phyloP scores from a whole-genome alignment of 1,140 invertebrate genomes.

The Drosophila baimaii region DNA sequence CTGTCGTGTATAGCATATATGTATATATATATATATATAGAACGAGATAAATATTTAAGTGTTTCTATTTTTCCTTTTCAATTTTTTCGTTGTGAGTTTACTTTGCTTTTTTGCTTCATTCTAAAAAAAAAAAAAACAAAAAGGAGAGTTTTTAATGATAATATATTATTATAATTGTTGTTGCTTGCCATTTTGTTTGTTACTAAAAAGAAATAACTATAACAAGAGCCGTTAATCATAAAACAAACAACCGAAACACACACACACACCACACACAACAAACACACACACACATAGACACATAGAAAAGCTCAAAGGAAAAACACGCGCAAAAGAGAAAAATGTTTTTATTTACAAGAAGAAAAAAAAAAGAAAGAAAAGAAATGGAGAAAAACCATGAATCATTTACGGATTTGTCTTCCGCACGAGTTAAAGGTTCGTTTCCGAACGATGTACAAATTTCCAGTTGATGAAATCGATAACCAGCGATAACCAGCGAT shows the following conservation, averaged over 20 bases:
- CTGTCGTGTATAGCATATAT: slow-evolving; percentile 33
- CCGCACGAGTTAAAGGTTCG: slow-evolving; percentile 40
- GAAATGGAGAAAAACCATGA: not conserved
- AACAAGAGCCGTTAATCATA: slow-evolving; percentile 53
- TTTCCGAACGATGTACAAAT: slow-evolving; percentile 47
- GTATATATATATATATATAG: slow-evolving; percentile 8
- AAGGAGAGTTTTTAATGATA: slow-evolving; percentile 26
- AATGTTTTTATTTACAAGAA: slow-evolving; percentile 33
- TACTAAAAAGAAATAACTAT: slow-evolving; percentile 40
- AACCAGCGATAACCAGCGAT: slow-evolving; percentile 25
- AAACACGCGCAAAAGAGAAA: slow-evolving; percentile 43
- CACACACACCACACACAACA: slow-evolving; percentile 22
- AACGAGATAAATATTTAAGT: slow-evolving; percentile 16
- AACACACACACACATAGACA: slow-evolving; percentile 19
- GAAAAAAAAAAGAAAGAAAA: not conserved
- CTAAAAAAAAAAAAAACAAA: slow-evolving; percentile 2
- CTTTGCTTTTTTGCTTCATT: slow-evolving; percentile 30
- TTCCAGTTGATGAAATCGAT: slow-evolving; percentile 37
- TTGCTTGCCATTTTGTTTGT: slow-evolving; percentile 59
- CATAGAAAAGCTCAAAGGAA: slow-evolving; percentile 48
- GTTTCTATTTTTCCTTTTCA: not conserved
- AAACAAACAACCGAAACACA: slow-evolving; percentile 4
- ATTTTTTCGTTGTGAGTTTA: not conserved
- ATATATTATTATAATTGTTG: slow-evolving; percentile 39
- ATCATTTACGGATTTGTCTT: slow-evolving; percentile 47